phyloP scores from a whole-genome alignment of 2,797 vertebrate species.

The Anguilla megastoma region DNA sequence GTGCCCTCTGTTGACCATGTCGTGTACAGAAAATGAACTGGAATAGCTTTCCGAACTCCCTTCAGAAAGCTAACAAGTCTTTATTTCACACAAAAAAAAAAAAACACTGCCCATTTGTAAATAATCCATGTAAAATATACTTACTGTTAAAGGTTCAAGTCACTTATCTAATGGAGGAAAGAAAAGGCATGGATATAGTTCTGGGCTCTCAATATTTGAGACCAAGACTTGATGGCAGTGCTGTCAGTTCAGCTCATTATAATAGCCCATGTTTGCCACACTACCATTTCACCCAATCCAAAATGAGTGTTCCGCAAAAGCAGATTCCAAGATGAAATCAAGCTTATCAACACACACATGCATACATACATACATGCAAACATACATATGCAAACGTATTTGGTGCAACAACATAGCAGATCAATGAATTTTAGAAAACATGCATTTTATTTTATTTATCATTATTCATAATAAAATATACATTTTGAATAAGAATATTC shows the following conservation, averaged over 20 bases:
- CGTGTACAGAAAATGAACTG: neutral
- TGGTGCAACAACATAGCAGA: neutral
- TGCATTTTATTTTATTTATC: constrained; percentile 27
- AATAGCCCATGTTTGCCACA: neutral
- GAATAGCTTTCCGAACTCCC: neutral
- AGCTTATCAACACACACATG: neutral
- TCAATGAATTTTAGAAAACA: constrained; percentile 21
- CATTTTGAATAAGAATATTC: constrained; percentile 22
- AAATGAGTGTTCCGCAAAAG: neutral
- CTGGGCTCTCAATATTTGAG: neutral
- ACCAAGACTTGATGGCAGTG: constrained; percentile 16
- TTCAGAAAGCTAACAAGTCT: neutral
- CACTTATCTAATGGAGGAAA: neutral
- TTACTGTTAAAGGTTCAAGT: neutral
- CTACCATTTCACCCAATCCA: neutral
- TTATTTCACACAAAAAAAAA: neutral
- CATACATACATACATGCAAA: neutral
- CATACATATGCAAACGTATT: neutral
- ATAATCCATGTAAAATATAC: neutral
- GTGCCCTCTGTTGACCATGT: constrained; percentile 25
- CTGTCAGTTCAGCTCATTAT: neutral
- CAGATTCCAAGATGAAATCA: neutral
- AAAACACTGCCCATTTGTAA: neutral
- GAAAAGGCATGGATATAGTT: neutral
- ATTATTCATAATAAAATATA: constrained; percentile 11